Evolutionary conservation across 2,888 invertebrate species (phyloP).

Genomic region (Caenorhabditis sp.): DNA sequence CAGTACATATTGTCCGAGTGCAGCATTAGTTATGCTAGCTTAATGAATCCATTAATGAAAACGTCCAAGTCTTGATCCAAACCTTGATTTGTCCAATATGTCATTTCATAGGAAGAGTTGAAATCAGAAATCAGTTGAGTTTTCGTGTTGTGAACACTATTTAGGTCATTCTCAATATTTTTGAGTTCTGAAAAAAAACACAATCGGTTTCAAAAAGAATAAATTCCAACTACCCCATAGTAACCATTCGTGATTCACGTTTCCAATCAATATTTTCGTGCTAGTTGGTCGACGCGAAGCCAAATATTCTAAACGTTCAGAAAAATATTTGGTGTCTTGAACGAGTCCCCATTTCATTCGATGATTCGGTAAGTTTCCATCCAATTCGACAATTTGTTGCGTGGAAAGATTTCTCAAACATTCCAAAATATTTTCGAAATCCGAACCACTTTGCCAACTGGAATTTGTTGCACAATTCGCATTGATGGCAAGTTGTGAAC

Average conservation of each 20-base stretch:
- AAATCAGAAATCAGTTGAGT: conserved; percentile 23
- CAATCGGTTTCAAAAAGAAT: too few relatives aligned
- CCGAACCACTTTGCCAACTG: conserved; percentile 29
- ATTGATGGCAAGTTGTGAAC: conserved; percentile 28
- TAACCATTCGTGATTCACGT: conserved; percentile 46
- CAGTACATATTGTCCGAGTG: conserved; percentile 32
- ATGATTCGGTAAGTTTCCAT: conserved; percentile 30
- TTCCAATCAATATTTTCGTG: conserved; percentile 38
- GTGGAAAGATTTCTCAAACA: conserved; percentile 29
- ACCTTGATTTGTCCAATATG: conserved; percentile 46
- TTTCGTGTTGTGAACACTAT: conserved; percentile 24
- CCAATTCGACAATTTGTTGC: conserved; percentile 27
- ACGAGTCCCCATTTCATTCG: conserved; percentile 51
- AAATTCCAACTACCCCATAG: conserved; percentile 12
- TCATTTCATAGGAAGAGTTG: conserved; percentile 37
- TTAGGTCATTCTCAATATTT: conserved; percentile 29
- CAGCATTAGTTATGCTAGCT: conserved; percentile 22
- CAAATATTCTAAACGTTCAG: conserved; percentile 40
- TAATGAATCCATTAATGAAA: too few relatives aligned
- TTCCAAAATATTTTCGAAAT: conserved; percentile 40
- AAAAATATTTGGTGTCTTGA: conserved; percentile 39
- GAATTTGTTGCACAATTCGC: conserved; percentile 32
- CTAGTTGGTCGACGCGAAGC: conserved; percentile 26
- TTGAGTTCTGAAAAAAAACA: conserved; percentile 21
- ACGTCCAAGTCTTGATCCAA: too few relatives aligned